Conservation (phyloP, 2,113 vertebrate species). For the Marmota monax region DNA sequence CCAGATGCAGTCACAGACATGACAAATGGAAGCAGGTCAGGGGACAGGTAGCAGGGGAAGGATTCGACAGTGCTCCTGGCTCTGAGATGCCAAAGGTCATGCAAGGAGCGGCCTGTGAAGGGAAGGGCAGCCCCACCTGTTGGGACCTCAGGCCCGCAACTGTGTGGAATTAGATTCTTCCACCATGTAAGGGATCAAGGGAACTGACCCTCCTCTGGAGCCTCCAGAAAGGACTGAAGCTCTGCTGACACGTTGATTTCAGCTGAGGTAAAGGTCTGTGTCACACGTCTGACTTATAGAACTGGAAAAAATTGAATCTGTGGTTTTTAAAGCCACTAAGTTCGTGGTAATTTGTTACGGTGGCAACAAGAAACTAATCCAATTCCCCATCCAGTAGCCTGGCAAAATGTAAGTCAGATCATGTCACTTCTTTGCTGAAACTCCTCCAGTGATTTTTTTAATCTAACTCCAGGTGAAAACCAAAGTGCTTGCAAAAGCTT, state of each 20-base stretch:
- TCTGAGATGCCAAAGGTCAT: background rate
- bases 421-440: background rate
- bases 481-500: background rate
- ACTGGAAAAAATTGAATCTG: background rate
- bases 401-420: background rate
- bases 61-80: fast-evolving
- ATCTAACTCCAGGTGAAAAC: background rate
- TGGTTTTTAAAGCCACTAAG: background rate
- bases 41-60: background rate
- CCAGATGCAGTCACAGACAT: background rate
- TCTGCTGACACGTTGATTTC: background rate
- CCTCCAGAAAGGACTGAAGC: background rate
- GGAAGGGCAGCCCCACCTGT: background rate
- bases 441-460: background rate
- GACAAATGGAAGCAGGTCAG: background rate
- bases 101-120: background rate
- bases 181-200: background rate
- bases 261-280: background rate
- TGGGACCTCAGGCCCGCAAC: background rate
- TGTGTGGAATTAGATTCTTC: fast-evolving
- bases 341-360: background rate
- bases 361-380: background rate
- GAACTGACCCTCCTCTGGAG: fast-evolving
- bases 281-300: background rate
- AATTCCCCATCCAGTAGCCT: background rate